Conservation (phyloP, 2,888 invertebrate species). For the Calameuta idolon region DNA sequence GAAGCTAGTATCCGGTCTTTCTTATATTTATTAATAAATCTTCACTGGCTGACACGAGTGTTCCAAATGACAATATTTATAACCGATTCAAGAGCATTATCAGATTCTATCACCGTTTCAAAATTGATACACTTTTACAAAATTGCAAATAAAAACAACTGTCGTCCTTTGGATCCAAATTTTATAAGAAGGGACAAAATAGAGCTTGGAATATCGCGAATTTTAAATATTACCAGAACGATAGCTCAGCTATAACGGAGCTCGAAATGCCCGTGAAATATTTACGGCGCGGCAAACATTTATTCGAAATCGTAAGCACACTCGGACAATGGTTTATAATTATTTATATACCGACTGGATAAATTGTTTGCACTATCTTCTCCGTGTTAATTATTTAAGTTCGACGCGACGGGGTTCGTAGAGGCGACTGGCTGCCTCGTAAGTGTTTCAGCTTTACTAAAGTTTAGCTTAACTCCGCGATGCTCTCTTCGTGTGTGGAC, state of each 20-base stretch:
- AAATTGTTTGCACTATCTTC: constrained; percentile 26
- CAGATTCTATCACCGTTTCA: neutral
- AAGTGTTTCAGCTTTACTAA: constrained; percentile 56
- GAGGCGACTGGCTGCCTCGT: constrained; percentile 25
- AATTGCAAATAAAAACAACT: neutral
- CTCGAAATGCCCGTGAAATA: constrained; percentile 1
- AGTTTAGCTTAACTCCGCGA: constrained; percentile 22
- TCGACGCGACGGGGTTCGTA: constrained; percentile 25
- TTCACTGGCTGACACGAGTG: neutral
- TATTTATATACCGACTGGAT: constrained; percentile 20
- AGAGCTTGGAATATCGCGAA: neutral
- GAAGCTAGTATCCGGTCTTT: constrained; percentile 8
- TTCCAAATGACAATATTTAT: neutral
- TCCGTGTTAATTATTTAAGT: constrained; percentile 23
- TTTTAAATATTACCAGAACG: neutral
- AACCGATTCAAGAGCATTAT: neutral
- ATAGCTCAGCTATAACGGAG: neutral
- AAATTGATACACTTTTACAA: neutral
- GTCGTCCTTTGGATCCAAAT: neutral
- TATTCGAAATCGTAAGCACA: constrained; percentile 12
- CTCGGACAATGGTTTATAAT: constrained; percentile 26
- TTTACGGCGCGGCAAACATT: constrained; percentile 21
- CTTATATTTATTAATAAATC: neutral
- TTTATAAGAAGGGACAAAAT: neutral
- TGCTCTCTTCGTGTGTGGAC: neutral